A percentile compares a stretch with the other conserved stretches of the same genome.
Evolutionary conservation across 2,797 vertebrate species (phyloP).

Genomic region (Coregonus ussuriensis): DNA sequence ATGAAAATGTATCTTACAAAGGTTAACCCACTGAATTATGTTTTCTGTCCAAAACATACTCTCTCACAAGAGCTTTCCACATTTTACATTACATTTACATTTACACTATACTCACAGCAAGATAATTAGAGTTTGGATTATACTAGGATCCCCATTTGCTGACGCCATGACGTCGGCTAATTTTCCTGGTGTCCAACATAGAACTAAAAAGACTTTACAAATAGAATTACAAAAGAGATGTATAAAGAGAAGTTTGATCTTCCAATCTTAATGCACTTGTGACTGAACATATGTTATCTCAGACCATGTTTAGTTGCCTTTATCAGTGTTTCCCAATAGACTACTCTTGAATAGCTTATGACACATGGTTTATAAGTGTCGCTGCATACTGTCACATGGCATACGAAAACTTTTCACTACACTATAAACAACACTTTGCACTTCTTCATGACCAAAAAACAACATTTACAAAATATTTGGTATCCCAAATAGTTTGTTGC

Average conservation of each 20-base stretch:
- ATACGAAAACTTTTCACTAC: no score
- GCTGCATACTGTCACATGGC: no score
- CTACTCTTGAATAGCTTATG: background rate
- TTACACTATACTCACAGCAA: background rate
- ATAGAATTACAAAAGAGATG: background rate
- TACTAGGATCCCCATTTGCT: background rate
- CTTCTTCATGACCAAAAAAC: background rate
- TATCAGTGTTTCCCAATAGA: background rate
- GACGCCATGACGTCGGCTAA: background rate
- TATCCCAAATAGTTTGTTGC: background rate
- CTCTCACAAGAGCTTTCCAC: background rate
- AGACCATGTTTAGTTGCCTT: background rate
- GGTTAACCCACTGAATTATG: background rate
- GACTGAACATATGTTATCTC: background rate
- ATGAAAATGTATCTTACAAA: background rate
- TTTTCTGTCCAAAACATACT: background rate
- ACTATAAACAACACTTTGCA: background rate
- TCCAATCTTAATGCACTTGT: background rate
- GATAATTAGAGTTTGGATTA: background rate
- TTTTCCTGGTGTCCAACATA: background rate
- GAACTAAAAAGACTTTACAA: background rate
- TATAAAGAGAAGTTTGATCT: background rate
- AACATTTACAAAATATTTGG: background rate
- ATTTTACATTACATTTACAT: no score
- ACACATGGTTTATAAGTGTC: background rate